Evolutionary conservation across 1,140 invertebrate species (phyloP), one percentile per base, ranked within the genome.

Genomic region (Macrobrachium rosenbergii): DNA sequence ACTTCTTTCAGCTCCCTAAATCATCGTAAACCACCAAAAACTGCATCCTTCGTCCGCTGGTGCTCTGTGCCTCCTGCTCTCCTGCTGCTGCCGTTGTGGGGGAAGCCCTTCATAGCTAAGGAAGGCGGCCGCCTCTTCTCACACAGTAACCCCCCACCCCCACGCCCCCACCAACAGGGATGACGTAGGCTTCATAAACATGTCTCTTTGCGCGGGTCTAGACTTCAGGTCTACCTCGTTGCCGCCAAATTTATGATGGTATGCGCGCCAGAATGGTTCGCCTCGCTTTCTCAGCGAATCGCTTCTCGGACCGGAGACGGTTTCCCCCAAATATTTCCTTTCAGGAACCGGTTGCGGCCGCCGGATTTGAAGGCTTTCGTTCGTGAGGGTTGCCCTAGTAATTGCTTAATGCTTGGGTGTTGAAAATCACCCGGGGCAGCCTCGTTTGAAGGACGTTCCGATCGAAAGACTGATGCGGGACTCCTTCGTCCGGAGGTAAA

Each of bases 141-240:
- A 58, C 77, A n/a, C 77, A 28, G 64, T 81, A 73, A 80, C 76
- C 75, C 63, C 73, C 69, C n/a, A n/a, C n/a, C n/a, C n/a, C n/a
- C n/a, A n/a, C n/a, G n/a, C n/a, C n/a, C n/a, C n/a, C n/a, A n/a
- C n/a, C n/a, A n/a, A 63, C 84, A 67, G 37, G 43, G 64, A 80
- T 87, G 84, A 87, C 84, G 84, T 87, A 87, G 81, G 64, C 84
- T 87, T 87, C 84, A 87, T 87, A 87, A 87, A 87, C 84, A 87
- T 87, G 84, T 87, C 84, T 76, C 84, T 87, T 87, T 87, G 84
- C 84, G 67, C 84, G 77, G 77, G 84, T 87, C 84, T 87, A 81
- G 84, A 81, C 84, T 87, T 87, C 84, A 87, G 84, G 84, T 87
- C 84, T 87, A 87, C 84, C 84, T 87, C 84, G 84, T 87, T 87